Base-by-base conservation (phyloP, 1,140 invertebrate genomes). In the Pogonognathellus flavescens region DNA sequence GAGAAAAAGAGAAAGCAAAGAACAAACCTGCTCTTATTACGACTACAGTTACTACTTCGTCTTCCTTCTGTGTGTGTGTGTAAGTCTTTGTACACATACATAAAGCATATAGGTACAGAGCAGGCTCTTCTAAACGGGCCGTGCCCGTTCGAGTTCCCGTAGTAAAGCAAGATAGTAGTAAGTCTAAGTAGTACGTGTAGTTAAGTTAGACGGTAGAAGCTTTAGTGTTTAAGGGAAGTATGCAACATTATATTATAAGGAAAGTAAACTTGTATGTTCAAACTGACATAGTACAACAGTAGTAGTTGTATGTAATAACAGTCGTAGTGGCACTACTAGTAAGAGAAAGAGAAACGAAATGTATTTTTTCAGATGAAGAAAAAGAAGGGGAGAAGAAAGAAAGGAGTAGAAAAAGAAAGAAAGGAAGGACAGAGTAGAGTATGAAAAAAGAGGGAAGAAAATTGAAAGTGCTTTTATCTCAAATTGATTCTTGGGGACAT, bases 401-500 rank as follows among this genome's bases (percentile, higher is more conserved):
- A 76, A 76, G 50, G 70, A 50, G 50, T 52, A 53, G 31, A 22
- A 13, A 80, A 53, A 81, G 62, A 87, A 85, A 81, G 84, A 80
- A 59, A 31, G 57, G 80, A 53, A 76, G 25, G 82, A 84, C 76
- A 80, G 22, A 86, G 83, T 49, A 83, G 82, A 83, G 59, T 52
- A 85, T 57, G 50, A 87, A 82, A 84, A 85, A 87, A 85, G 52
- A 83, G 84, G 82, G 62, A 87, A 86, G 85, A 86, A 87, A 88
- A 88, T 88, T 88, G 88, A 88, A 88, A 88, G 87, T 88, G 87
- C 88, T 88, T 88, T 88, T 88, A 88, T 88, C 87, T 88, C 86
- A 85, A 87, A 88, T 88, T 88, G 88, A 88, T 88, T 88, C 86
- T 88, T 84, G 88, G 86, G 85, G 88, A 88, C 88, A 88, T 88